These are phyloP conservation scores for Caenorhabditis parvicauda DNA, from an alignment of 2,888 invertebrate genomes.

Conservation along the genomic window DNA sequence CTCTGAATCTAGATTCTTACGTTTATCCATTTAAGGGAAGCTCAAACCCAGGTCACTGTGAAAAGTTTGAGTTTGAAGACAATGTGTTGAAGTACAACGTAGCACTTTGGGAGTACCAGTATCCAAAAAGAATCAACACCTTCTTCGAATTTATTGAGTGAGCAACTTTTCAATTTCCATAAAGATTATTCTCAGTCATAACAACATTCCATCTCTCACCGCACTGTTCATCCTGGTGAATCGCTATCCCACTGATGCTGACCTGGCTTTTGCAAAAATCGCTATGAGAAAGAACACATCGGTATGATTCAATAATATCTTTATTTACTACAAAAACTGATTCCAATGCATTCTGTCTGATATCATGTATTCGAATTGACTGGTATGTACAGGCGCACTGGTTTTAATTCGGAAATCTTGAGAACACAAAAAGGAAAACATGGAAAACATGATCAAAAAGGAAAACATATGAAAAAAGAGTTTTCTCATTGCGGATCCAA, in stretches of 20 bases:
- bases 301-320: background rate
- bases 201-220: conserved; percentile 42
- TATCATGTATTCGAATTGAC: too few relatives aligned
- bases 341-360: too few relatives aligned
- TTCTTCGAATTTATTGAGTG: conserved; percentile 50
- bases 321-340: background rate
- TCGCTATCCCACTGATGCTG: conserved; percentile 38
- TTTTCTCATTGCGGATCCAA: too few relatives aligned
- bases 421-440: too few relatives aligned
- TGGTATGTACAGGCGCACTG: too few relatives aligned
- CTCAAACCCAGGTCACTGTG: conserved; percentile 32
- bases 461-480: too few relatives aligned
- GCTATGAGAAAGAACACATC: conserved; percentile 27
- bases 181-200: conserved; percentile 19
- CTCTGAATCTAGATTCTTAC: background rate
- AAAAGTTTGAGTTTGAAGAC: conserved; percentile 44
- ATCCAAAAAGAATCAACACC: conserved; percentile 41
- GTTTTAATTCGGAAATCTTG: too few relatives aligned
- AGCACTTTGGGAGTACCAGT: conserved; percentile 41
- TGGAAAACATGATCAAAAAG: too few relatives aligned
- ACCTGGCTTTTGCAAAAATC: conserved; percentile 46
- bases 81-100: conserved; percentile 40
- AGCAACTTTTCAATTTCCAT: conserved; percentile 2
- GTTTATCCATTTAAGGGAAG: conserved; percentile 17
- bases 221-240: conserved; percentile 42